Base-by-base conservation (phyloP, 2,797 vertebrate genomes). In the Sylvia borin region DNA sequence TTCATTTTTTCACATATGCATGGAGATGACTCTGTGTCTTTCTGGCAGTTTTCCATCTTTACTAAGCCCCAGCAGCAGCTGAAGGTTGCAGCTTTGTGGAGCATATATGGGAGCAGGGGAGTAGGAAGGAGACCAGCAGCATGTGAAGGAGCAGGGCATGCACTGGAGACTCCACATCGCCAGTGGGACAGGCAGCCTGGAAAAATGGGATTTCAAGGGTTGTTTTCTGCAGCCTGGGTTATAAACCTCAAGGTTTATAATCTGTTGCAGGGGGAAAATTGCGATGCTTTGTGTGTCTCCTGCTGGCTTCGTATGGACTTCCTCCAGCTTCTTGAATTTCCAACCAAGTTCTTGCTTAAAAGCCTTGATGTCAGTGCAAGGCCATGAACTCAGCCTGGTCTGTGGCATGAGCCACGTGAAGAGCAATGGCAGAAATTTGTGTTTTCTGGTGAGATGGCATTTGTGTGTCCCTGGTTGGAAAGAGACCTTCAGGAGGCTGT, bases 121-220 rank as follows among this genome's bases (percentile, higher is more conserved):
- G 19, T 8, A 60, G 25, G 75, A 72, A 54, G 70, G 42, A 51
- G 4, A 5, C 1, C 8, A 36, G 34, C 40, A 60, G 11, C 6
- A 2, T 32, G 19, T 13, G 10, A 31, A 31, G 47, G 34, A 90
- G 6, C 0, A 2, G 48, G 18, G 27, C 27, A 7, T 10, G 1
- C 1, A 1, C 48, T 62, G 36, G 43, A 76, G n/a, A 29, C 7
- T 53, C 16, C 20, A 24, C 0, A 0, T 47, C 61, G 61, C 16
- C 55, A 45, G 55, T 7, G 20, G 47, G 43, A 73, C 13, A 22
- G 42, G 42, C 43, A 90, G 17, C 20, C 29, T 21, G 5, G 55
- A 45, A 58, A 74, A 50, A 67, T 0, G 6, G 40, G 34, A 53
- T 74, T 75, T 84, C 64, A 84, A 42, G 48, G 4, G 19, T 9